Conservation (phyloP, 2,113 vertebrate genomes). For the Bolborhynchus lineola region DNA sequence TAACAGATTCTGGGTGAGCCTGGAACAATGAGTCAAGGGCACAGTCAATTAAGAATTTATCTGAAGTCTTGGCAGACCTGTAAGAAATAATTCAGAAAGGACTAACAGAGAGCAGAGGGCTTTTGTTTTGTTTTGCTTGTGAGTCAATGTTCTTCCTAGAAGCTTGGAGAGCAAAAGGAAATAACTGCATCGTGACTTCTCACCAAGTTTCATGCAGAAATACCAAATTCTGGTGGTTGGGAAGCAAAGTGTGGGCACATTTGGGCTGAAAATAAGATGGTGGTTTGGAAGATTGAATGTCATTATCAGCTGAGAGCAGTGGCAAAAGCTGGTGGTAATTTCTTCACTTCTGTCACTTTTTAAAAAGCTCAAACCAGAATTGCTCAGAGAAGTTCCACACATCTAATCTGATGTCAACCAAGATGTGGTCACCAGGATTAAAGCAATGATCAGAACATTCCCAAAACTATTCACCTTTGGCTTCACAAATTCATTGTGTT, state of each 20-base stretch:
- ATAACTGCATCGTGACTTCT: neutral
- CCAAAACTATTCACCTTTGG: neutral
- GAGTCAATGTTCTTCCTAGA: neutral
- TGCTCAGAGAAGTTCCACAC: neutral
- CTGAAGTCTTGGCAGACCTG: neutral
- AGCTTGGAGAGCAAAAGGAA: neutral
- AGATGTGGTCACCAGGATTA: neutral
- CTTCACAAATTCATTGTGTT: neutral
- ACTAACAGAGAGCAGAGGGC: neutral
- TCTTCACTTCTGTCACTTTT: neutral
- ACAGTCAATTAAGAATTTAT: neutral
- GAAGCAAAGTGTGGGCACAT: neutral
- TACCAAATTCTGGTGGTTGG: neutral
- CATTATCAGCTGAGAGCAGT: rapidly evolving
- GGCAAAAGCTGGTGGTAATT: neutral
- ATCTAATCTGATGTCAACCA: neutral
- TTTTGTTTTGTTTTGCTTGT: neutral
- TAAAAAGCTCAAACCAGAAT: neutral
- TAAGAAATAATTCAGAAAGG: neutral
- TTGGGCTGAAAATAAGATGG: neutral
- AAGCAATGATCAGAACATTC: neutral
- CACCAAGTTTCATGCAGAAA: neutral
- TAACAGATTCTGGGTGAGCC: neutral
- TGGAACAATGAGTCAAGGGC: neutral
- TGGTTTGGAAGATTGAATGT: neutral